A percentile compares a stretch with the other conserved stretches of the same genome.
Evolutionary conservation across 35 echinoderm and acorn worm species (phyloP).

Genomic region (Apostichopus japonicus): DNA sequence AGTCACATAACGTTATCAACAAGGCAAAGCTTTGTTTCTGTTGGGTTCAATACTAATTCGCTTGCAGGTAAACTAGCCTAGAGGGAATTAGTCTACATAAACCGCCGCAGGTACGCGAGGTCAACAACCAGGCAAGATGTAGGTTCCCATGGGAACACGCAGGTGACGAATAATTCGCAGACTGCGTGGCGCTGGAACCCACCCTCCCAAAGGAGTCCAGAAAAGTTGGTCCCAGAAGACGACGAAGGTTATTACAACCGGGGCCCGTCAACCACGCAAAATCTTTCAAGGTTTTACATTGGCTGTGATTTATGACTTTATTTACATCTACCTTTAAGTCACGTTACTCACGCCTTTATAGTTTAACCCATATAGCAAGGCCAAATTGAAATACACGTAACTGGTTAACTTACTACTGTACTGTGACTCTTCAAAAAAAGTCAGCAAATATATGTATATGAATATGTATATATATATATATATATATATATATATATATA

Average conservation of each 20-base stretch:
- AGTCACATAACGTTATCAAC: slow-evolving; percentile 16
- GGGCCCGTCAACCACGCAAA: neutral
- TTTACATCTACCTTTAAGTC: neutral
- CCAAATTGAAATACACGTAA: neutral
- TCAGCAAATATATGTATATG: no score
- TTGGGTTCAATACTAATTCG: neutral
- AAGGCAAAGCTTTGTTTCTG: slow-evolving; percentile 30
- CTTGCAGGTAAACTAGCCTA: slow-evolving; percentile 33
- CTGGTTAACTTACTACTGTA: no score
- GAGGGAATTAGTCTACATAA: slow-evolving; percentile 1
- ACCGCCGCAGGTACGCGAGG: slow-evolving; percentile 12
- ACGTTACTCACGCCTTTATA: neutral
- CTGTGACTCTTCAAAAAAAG: no score
- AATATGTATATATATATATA: no score
- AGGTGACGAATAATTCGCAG: slow-evolving; percentile 19
- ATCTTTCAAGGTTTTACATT: neutral
- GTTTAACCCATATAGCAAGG: neutral
- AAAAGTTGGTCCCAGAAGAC: neutral
- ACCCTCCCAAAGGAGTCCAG: neutral
- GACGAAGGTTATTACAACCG: no score
- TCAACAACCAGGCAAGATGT: neutral
- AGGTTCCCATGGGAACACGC: slow-evolving; percentile 4
- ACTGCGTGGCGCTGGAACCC: slow-evolving; percentile 43
- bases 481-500: no score
- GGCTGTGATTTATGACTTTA: slow-evolving; percentile 29